Base-by-base conservation (phyloP, 2,113 vertebrate species). In the Aldabrachelys gigantea region DNA sequence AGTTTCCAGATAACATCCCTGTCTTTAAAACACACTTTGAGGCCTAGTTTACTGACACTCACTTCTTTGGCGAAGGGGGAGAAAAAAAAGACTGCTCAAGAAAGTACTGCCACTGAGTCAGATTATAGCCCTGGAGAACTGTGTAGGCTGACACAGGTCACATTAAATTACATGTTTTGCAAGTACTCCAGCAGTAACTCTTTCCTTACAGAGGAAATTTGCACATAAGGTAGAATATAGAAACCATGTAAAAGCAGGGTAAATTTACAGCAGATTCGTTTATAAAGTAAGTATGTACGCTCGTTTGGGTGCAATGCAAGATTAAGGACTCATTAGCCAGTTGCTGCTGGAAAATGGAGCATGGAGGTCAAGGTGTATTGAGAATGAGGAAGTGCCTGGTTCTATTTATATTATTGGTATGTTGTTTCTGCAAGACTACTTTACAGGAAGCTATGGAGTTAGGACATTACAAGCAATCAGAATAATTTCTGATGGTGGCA, bases 1-100 rank as follows among this genome's bases (percentile, higher is more conserved):
- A 89, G 47, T 75, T 90, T 87, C 52, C 86, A 41, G 96, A 76
- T 81, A 93, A 65, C 80, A 92, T 80, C 56, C 57, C 52, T 75
- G 0, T 0, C 80, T 75, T 89, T 89, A 93, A 92, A 56, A 82
- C 88, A 82, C 52, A 89, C 85, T 92, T 87, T 56, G 24, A 84
- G 87, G 65, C 52, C 59, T 35, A 27, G n/a, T 27, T 49, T 49
- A 88, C 41, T 21, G 25, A 14, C 41, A 76, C 57, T n/a, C 52
- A 38, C 65, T 62, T 62, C 62, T 85, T 52, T 80, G 89, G 52
- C 88, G 87, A 88, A 22, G 35, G 8, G 17, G 65, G 49, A 53
- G 89, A 62, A 5, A 27, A 10, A 22, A 24, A 78, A 44, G 12
- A 79, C 89, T 76, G 19, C 49, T 93, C 82, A 38, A 78, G 54